Base-by-base conservation (phyloP, 2,888 invertebrate species). In the Taphrorychus bicolor region DNA sequence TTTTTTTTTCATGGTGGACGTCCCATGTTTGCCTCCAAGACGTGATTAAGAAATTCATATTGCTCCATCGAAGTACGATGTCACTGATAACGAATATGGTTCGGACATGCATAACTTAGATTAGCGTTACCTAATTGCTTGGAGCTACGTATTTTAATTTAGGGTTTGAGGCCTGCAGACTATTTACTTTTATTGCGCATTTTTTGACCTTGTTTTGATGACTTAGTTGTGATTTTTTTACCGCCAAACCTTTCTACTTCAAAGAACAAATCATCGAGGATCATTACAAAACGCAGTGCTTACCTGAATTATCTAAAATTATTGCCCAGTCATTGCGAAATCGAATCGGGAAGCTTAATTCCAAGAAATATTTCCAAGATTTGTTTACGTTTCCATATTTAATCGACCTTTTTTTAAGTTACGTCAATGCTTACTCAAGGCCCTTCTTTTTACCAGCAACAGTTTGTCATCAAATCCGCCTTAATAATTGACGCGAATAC, bases 1-100 rank as follows among this genome's bases (percentile, higher is more conserved):
- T 14, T 14, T 58, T 58, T 56, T 58, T 41, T 54, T 18, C 11
- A 17, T 53, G 22, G 21, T 24, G 49, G 51, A 48, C 48, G 51
- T 59, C 51, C 51, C 24, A 54, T 54, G 18, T 14, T 3, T 19
- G n/a, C 17, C 23, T 5, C 9, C 23, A 53, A 23, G 17, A 18
- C n/a, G 18, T 51, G 51, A 51, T 51, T 2, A 51, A 51, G 51
- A 51, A 51, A 51, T 22, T n/a, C 19, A n/a, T 21, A 51, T 51
- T 51, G 5, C 51, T 17, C 9, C 51, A 51, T 22, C 1, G 17
- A n/a, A 45, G 14, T 17, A 5, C 21, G 22, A 51, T 51, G 51
- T 51, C 51, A 51, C 51, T 51, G 51, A 51, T 45, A n/a, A 45
- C 3, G 3, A 2, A 4, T 45, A 7, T 17, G 3, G 16, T 14